Evolutionary conservation across 2,888 invertebrate species (phyloP).

Genomic region (Entomobrya proxima): DNA sequence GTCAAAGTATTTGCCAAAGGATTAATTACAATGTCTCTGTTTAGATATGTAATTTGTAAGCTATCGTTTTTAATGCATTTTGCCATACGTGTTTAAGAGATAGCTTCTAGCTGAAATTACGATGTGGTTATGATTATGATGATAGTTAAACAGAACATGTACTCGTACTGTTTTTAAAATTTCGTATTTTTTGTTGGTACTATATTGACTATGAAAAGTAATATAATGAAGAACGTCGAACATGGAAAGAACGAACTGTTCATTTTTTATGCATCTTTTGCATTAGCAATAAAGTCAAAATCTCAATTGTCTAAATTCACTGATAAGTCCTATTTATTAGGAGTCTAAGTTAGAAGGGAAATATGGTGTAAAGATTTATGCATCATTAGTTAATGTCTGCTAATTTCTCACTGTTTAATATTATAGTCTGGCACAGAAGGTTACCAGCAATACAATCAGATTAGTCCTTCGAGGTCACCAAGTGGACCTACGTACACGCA

Average conservation of each 20-base stretch:
- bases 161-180: background rate
- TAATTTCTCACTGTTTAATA: constrained; percentile 32
- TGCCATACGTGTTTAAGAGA: background rate
- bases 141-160: background rate
- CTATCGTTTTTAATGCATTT: constrained; percentile 31
- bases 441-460: constrained; percentile 83
- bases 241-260: background rate
- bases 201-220: background rate
- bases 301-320: no score
- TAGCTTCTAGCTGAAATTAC: constrained; percentile 32
- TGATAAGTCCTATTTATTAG: no score
- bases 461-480: constrained; percentile 90
- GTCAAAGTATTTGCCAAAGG: constrained; percentile 61
- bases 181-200: background rate
- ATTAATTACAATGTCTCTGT: constrained; percentile 61
- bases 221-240: background rate
- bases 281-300: no score
- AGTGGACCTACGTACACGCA: constrained; percentile 89
- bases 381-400: no score
- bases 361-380: no score
- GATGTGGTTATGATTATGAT: constrained; percentile 35
- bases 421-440: constrained; percentile 84
- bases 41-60: constrained; percentile 44
- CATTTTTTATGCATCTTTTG: no score
- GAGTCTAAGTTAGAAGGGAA: no score